Percentiles rank a stretch among this genome's conserved stretches.
Evolutionary conservation across 2,797 vertebrate genomes (phyloP).

Genomic region (Lophius americanus): DNA sequence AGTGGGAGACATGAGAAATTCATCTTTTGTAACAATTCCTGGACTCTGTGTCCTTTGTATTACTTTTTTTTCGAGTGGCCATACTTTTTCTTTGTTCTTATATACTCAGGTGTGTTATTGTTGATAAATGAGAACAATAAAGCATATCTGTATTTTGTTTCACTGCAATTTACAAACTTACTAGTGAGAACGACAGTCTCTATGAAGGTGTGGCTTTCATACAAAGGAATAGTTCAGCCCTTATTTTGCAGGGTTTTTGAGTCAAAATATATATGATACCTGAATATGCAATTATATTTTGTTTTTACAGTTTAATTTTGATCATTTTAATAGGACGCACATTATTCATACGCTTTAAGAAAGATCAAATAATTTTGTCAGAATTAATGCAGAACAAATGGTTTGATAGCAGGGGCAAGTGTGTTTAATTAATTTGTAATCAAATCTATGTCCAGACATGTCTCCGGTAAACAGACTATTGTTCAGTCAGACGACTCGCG

Average conservation of each 20-base stretch:
- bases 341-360: background rate
- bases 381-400: background rate
- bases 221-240: background rate
- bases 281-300: background rate
- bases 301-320: background rate
- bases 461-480: too few relatives aligned
- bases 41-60: background rate
- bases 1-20: conserved; percentile 25
- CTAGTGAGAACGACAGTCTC: background rate
- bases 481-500: too few relatives aligned
- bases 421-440: too few relatives aligned
- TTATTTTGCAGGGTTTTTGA: background rate
- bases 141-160: background rate
- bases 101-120: background rate
- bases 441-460: too few relatives aligned
- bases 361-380: background rate
- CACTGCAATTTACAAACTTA: too few relatives aligned
- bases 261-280: background rate
- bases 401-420: background rate
- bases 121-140: background rate
- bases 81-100: background rate
- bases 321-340: background rate
- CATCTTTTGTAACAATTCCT: background rate
- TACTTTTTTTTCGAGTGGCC: too few relatives aligned
- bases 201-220: too few relatives aligned